Evolutionary conservation across 2,888 invertebrate genomes (phyloP).

Genomic region (Lasioglossum villosulum): DNA sequence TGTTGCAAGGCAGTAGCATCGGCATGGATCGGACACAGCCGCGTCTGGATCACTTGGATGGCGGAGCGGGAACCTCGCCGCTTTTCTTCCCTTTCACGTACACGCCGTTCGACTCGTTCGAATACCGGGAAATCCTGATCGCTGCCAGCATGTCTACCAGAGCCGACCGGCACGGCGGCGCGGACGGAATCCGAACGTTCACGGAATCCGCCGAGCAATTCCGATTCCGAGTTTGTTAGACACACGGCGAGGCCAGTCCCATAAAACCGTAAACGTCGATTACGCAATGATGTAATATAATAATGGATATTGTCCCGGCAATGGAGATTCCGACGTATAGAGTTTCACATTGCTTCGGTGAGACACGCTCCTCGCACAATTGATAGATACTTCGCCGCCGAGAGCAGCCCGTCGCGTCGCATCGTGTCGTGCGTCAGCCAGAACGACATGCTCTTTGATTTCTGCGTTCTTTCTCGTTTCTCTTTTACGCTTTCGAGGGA

Average conservation of each 20-base stretch:
- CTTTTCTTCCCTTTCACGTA: constrained; percentile 54
- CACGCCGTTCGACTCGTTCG: constrained; percentile 31
- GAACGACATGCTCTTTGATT: constrained; percentile 30
- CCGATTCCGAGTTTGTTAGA: constrained; percentile 49
- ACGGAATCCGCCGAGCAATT: constrained; percentile 58
- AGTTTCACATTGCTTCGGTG: constrained; percentile 53
- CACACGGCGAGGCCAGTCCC: constrained; percentile 51
- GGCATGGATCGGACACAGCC: neutral
- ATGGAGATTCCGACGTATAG: constrained; percentile 63
- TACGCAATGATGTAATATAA: constrained; percentile 70
- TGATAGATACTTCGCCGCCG: constrained; percentile 50
- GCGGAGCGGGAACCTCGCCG: constrained; percentile 24
- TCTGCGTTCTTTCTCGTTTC: constrained; percentile 14
- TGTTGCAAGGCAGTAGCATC: neutral
- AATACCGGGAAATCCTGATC: constrained; percentile 60
- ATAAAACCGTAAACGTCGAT: constrained; percentile 69
- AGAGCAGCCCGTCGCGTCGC: neutral
- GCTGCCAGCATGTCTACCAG: constrained; percentile 75
- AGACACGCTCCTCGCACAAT: constrained; percentile 38
- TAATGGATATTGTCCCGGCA: constrained; percentile 66
- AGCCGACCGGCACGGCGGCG: constrained; percentile 10
- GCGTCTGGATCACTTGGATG: neutral
- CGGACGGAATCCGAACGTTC: constrained; percentile 53
- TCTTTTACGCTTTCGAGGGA: neutral
- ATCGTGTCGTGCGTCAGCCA: neutral